phyloP scores from a whole-genome alignment of 1,140 invertebrate genomes.

The Drosophila gunungcola region DNA sequence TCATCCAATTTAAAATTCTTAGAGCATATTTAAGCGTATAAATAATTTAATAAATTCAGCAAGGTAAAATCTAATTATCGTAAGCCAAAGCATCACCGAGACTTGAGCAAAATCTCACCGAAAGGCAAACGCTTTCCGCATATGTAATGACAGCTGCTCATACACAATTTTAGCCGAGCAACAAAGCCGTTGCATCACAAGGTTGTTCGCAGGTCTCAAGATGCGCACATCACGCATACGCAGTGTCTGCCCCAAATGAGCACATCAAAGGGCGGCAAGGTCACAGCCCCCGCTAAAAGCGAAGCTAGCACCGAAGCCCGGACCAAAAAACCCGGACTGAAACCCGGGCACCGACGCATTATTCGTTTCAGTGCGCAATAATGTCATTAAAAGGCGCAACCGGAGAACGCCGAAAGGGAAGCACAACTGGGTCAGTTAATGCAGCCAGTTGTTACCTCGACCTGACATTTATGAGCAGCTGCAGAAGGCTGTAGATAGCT shows the following conservation, averaged over 20 bases:
- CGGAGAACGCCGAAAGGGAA: slow-evolving; percentile 29
- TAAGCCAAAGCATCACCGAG: background rate
- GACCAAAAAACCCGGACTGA: slow-evolving; percentile 3
- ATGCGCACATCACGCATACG: slow-evolving; percentile 61
- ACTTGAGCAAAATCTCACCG: background rate
- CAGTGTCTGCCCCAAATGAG: slow-evolving; percentile 54
- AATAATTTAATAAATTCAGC: background rate
- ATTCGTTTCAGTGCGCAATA: slow-evolving; percentile 76
- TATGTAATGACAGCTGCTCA: slow-evolving; percentile 2
- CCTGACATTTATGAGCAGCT: slow-evolving; percentile 73
- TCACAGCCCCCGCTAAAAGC: slow-evolving; percentile 30
- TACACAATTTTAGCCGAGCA: background rate
- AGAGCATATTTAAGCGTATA: background rate
- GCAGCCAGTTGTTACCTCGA: slow-evolving; percentile 70
- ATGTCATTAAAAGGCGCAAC: slow-evolving; percentile 70
- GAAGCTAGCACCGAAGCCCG: slow-evolving; percentile 19
- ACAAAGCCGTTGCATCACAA: slow-evolving; percentile 20
- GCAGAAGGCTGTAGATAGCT: slow-evolving; percentile 15
- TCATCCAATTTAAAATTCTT: background rate
- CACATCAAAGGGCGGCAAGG: slow-evolving; percentile 35
- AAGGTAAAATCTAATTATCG: background rate
- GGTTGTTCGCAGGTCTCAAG: slow-evolving; percentile 18
- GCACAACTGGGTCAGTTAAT: slow-evolving; percentile 79
- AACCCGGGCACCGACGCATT: slow-evolving; percentile 63
- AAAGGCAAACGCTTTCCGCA: background rate